Evolutionary conservation across 2,113 vertebrate species (phyloP), one percentile per base, ranked within the genome.

Genomic region (Seriola quinqueradiata): DNA sequence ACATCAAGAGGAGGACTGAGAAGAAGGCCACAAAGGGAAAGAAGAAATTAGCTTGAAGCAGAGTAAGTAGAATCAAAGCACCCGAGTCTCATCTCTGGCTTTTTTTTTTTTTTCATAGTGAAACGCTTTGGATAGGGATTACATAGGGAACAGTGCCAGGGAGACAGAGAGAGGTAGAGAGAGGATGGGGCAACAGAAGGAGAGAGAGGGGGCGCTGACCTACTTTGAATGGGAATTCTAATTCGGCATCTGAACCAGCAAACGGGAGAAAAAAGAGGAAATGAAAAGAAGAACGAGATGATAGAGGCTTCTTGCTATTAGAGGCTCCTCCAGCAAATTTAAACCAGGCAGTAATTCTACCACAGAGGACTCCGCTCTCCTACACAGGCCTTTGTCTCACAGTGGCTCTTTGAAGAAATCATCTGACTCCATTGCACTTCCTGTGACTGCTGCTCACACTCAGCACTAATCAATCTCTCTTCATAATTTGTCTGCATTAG

Each of bases 211-310:
- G 75, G 69, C 25, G 66, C 25, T 92, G 90, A 90, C 93, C 93
- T 92, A 94, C 79, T 94, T 94, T 77, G 75, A 89, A 89, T 76
- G 75, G 77, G 64, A 87, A 89, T 89, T 89, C 77, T 84, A 90
- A 90, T 85, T 85, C 46, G 3, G 84, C 78, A 54, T 80, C 75
- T 72, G 87, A 86, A 89, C 85, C 77, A 59, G 79, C 14, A n/a
- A 83, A 74, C 63, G 23, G 69, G 55, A 60, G 77, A 9, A 28
- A 5, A 79, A 50, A 44, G 60, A 75, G 28, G 38, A 91, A 78
- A 85, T 83, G 77, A 87, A 82, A 81, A 78, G 70, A 40, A 46
- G 68, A 72, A 25, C 3, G 17, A 79, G 81, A 91, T 42, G 83
- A 89, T 52, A 5, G 77, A 48, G 73, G 71, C 61, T 57, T 73